A percentile compares a stretch with the other conserved stretches of the same genome.
Conservation (phyloP, 2,888 invertebrate species). For the Vandiemenella viatica region DNA sequence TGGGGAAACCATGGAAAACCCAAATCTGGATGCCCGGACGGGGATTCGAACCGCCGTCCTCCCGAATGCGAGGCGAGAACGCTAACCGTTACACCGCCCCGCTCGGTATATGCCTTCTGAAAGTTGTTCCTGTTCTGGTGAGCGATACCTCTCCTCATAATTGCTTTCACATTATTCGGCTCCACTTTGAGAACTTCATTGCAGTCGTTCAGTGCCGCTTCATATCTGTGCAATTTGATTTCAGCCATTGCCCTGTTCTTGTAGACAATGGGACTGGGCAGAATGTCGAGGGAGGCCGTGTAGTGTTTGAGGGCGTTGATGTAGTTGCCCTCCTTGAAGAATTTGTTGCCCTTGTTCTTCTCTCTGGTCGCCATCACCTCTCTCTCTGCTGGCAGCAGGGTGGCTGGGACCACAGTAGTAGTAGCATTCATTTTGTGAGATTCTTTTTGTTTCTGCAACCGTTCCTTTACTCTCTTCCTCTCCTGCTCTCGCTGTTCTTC, state of each 20-base stretch:
- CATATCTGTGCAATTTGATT: slow-evolving; percentile 39
- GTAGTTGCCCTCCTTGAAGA: slow-evolving; percentile 46
- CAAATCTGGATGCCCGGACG: too few relatives aligned
- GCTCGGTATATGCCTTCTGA: slow-evolving; percentile 16
- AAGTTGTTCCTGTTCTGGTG: slow-evolving; percentile 29
- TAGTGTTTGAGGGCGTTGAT: slow-evolving; percentile 48
- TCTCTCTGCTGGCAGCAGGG: slow-evolving; percentile 7
- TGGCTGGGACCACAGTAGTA: too few relatives aligned
- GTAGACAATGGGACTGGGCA: slow-evolving; percentile 37
- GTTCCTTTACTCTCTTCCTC: slow-evolving; percentile 25
- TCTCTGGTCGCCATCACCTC: slow-evolving; percentile 29
- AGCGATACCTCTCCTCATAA: slow-evolving; percentile 37
- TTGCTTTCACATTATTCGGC: slow-evolving; percentile 42
- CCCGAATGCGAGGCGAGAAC: too few relatives aligned
- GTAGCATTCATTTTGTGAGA: too few relatives aligned
- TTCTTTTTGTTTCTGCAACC: slow-evolving; percentile 19
- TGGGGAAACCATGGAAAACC: too few relatives aligned
- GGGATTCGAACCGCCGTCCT: too few relatives aligned
- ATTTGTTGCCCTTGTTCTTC: slow-evolving; percentile 57
- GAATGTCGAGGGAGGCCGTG: slow-evolving; percentile 40
- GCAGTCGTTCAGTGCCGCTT: slow-evolving; percentile 45
- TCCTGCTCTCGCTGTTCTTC: slow-evolving; percentile 36
- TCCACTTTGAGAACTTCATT: slow-evolving; percentile 41
- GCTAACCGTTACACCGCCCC: too few relatives aligned
- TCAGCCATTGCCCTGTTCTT: slow-evolving; percentile 57